Evolutionary conservation across 2,113 vertebrate genomes (phyloP).

Genomic region (Forbesichthys papilliferus): DNA sequence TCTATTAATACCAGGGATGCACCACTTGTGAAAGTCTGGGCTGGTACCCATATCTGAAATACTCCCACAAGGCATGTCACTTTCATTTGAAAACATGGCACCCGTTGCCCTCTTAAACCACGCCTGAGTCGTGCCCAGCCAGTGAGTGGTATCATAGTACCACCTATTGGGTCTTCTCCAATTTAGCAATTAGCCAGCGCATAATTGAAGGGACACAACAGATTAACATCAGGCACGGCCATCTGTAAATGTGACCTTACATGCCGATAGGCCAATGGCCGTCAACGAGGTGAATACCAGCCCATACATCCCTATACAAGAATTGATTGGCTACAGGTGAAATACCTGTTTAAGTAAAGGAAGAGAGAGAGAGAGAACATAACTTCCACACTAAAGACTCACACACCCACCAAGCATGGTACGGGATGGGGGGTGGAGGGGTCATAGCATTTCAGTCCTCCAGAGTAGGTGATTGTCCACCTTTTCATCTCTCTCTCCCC

Average conservation of each 20-base stretch:
- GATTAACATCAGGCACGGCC: no score
- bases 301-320: conserved; percentile 47
- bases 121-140: no score
- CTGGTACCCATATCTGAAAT: not conserved
- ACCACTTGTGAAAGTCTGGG: no score
- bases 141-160: no score
- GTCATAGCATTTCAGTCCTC: conserved; percentile 21
- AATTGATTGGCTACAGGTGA: conserved; percentile 64
- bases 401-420: not conserved
- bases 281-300: conserved; percentile 21
- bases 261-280: conserved; percentile 30
- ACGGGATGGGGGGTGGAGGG: conserved; percentile 15
- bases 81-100: no score
- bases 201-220: no score
- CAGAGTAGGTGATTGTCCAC: conserved; percentile 33
- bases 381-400: not conserved
- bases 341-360: conserved; percentile 69
- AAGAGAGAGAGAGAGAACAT: conserved; percentile 42
- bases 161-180: no score
- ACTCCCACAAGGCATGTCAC: no score
- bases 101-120: no score
- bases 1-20: no score
- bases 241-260: no score
- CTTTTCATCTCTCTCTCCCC: conserved; percentile 23
- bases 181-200: no score